phyloP scores from a whole-genome alignment of 1,140 invertebrate species.

The Galendromus occidentalis region DNA sequence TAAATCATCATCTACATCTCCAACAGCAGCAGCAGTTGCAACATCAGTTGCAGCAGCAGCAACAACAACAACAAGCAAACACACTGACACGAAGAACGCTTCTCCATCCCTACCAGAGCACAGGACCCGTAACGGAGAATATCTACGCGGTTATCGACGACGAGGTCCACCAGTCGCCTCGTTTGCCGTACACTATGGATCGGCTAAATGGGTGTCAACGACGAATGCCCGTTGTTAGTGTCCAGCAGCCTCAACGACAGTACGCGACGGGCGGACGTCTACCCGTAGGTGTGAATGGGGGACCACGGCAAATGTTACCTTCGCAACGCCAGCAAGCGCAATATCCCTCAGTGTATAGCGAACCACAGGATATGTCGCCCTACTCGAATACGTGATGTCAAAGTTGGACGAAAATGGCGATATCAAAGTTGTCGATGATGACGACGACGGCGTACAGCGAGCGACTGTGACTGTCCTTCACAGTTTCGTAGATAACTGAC shows the following conservation, averaged over 20 bases:
- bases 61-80: background rate
- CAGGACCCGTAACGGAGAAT: conserved; percentile 2
- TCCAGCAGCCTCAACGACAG: conserved; percentile 6
- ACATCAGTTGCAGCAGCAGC: too few species aligned
- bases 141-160: conserved; percentile 9
- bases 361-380: conserved; percentile 7
- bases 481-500: too few species aligned
- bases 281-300: conserved; percentile 1
- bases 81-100: background rate
- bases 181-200: conserved; percentile 8
- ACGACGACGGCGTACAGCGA: background rate
- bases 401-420: background rate
- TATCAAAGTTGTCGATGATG: background rate
- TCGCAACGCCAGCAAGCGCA: background rate
- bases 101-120: background rate
- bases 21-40: too few species aligned
- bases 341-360: conserved; percentile 7
- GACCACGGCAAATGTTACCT: background rate
- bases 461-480: too few species aligned
- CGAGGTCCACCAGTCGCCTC: background rate
- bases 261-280: conserved; percentile 1
- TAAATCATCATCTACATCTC: too few species aligned
- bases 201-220: background rate
- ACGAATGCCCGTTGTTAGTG: conserved; percentile 4
- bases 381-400: conserved; percentile 9